Evolutionary conservation across 1,140 invertebrate species (phyloP), one percentile per base, ranked within the genome.

Genomic region (Tyrophagus putrescentiae): DNA sequence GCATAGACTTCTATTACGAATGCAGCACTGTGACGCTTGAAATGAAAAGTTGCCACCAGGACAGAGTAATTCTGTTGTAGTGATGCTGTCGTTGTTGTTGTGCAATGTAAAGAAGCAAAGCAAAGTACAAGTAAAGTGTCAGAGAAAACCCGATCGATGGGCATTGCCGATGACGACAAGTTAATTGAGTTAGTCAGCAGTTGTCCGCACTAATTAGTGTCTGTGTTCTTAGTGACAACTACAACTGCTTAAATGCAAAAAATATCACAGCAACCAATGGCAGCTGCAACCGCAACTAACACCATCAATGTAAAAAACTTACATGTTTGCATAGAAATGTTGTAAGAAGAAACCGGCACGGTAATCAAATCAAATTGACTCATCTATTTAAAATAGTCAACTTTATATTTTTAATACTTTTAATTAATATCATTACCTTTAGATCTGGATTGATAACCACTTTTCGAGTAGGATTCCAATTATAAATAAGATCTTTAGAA

Each of bases 281-380:
- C n/a, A n/a, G n/a, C n/a, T n/a, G n/a, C n/a, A n/a, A n/a, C n/a
- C n/a, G n/a, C n/a, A 13, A 39, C 36, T 39, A 21, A 39, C 13
- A 39, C 36, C 36, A 39, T 39, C 16, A 62, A 16, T 39, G n/a
- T 1, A n/a, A 21, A 57, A 13, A 9, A 61, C 28, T 1, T 44
- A 48, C 45, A 6, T 7, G 45, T 48, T 48, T 7, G 18, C 45
- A 48, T 48, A 25, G 45, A 7, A 48, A 7, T 18, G 18, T 48
- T 48, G 45, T 6, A 7, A 73, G 85, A 85, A 36, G 80, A 81
- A 18, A 81, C 84, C 2, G 85, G 86, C 65, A 82, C 85, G 66
- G 83, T 84, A 67, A 90, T 87, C 54, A 94, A 76, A 73, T 92
- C 87, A 68, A 92, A 94, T 72, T 93, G 88, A 1, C 87, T 86